phyloP scores from a whole-genome alignment of 2,113 vertebrate species.

The Pterocles gutturalis region DNA sequence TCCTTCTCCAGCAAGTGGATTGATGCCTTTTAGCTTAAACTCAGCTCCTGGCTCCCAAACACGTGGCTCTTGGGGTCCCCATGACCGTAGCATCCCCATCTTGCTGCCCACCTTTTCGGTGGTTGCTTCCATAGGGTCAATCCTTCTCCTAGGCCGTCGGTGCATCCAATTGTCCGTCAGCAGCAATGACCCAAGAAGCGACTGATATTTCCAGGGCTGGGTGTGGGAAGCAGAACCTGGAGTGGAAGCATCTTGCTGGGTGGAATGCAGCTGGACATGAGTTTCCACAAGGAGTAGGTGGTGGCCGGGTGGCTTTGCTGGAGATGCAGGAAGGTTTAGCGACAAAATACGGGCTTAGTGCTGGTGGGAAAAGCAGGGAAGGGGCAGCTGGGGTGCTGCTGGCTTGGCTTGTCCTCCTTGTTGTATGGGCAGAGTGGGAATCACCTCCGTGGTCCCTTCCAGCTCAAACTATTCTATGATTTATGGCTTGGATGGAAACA shows the following conservation, averaged over 20 bases:
- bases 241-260: not conserved
- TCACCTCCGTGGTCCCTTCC: not conserved
- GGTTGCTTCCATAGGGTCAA: not conserved
- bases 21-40: not conserved
- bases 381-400: not conserved
- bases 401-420: not conserved
- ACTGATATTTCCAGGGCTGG: not conserved
- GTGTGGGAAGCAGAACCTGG: not conserved
- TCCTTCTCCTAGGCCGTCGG: not conserved
- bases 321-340: not conserved
- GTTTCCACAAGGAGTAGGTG: not conserved
- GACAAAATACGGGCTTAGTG: not conserved
- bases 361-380: not conserved
- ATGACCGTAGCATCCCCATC: not conserved
- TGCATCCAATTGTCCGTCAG: not conserved
- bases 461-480: not conserved
- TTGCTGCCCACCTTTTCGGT: not conserved
- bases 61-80: not conserved
- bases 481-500: not conserved
- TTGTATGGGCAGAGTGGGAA: not conserved
- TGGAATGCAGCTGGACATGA: not conserved
- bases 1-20: rapidly evolving
- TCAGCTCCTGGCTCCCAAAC: not conserved
- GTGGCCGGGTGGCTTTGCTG: not conserved
- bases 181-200: not conserved